Base-by-base conservation (phyloP, 1,140 invertebrate genomes). In the Melitaea cinxia region DNA sequence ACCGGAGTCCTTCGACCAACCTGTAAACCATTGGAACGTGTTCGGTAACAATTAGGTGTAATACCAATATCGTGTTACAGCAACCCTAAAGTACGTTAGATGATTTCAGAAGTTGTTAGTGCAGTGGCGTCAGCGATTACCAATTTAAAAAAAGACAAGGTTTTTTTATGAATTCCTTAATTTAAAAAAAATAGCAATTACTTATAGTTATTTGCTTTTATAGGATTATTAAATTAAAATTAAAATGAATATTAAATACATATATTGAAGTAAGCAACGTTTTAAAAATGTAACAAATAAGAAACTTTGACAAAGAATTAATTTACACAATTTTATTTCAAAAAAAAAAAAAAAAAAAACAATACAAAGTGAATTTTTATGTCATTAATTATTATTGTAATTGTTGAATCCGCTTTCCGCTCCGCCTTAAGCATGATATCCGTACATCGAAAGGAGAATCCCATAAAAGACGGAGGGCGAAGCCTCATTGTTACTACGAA, bases 401-500 rank as follows among this genome's bases (percentile, higher is more conserved):
- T 6, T 26, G 24, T 14, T 4, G n/a, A 30, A 42, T 12, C 7
- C 50, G 60, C 60, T 62, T 47, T 15, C 24, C 42, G 42, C 42
- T 47, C n/a, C 42, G n/a, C 7, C 19, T 1, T 33, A 42, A 17
- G n/a, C 26, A 47, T 19, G 15, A 1, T 64, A 15, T n/a, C 26
- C 10, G 1, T 19, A 26, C 53, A 26, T 37, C 28, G 66, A 52
- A 73, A 57, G 26, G 39, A 74, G 84, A 89, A 89, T 87, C 85
- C 85, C 68, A 75, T 82, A 75, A 85, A 88, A 79, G 78, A 77
- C 77, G 84, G 84, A 80, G 77, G 65, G 81, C 77, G 87, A 89
- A 89, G 85, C 87, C 87, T 78, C 73, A 77, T 75, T 81, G 77
- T 79, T 85, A 79, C 83, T 78, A 77, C 85, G 85, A 88, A 85